Conservation (phyloP, 2,888 invertebrate species). For the Cylindroiulus punctatus region DNA sequence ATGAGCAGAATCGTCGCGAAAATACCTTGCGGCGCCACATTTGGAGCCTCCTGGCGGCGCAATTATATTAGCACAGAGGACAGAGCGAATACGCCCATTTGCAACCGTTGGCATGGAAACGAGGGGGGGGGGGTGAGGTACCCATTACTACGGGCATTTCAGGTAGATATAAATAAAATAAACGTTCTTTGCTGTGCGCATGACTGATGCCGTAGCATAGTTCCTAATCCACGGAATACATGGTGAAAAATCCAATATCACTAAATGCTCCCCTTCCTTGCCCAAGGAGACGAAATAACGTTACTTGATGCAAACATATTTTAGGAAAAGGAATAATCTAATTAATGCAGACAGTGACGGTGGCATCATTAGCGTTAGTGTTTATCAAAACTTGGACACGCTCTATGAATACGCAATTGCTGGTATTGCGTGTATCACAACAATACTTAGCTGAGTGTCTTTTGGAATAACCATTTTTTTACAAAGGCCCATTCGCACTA, state of each 20-base stretch:
- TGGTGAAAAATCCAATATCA: neutral
- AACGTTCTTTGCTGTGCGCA: neutral
- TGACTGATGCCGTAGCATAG: neutral
- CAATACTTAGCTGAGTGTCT: too few species aligned
- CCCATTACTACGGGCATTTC: neutral
- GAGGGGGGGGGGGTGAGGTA: neutral
- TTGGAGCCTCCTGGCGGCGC: constrained; percentile 40
- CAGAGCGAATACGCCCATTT: constrained; percentile 34
- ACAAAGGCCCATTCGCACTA: too few species aligned
- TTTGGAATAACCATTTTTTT: too few species aligned
- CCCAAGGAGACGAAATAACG: neutral
- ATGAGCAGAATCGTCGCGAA: constrained; percentile 32
- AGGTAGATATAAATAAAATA: neutral
- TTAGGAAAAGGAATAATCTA: neutral
- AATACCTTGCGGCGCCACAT: constrained; percentile 44
- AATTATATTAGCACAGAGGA: constrained; percentile 43
- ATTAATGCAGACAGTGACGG: neutral
- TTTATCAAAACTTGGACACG: too few species aligned
- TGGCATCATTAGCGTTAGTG: too few species aligned
- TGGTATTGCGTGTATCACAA: too few species aligned
- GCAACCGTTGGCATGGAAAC: constrained; percentile 28
- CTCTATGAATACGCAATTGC: too few species aligned
- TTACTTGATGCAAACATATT: neutral
- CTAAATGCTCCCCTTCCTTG: too few species aligned
- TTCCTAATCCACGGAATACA: neutral